Conservation (phyloP, 2,113 vertebrate genomes). For the Micromys minutus region DNA sequence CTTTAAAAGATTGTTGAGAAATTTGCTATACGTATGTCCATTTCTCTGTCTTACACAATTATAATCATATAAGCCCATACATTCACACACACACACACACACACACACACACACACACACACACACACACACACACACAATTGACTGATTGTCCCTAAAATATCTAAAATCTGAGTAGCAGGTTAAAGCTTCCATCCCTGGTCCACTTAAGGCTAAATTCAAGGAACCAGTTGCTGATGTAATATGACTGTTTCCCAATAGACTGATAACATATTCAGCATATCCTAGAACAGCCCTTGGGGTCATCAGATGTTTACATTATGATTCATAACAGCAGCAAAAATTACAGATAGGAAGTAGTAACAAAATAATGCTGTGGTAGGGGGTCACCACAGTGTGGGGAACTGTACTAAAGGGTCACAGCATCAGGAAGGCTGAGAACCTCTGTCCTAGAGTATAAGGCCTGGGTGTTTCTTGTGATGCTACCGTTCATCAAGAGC, state of each 20-base stretch:
- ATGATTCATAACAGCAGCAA: not conserved
- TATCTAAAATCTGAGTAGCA: not conserved
- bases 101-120: no score
- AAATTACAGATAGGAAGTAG: not conserved
- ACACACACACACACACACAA: not conserved
- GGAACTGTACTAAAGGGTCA: not conserved
- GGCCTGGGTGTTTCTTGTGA: not conserved
- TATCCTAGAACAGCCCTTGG: not conserved
- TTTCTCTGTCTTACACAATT: not conserved
- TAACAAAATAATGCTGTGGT: not conserved
- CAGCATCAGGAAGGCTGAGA: not conserved
- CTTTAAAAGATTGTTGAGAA: not conserved
- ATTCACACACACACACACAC: not conserved
- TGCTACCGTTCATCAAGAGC: not conserved
- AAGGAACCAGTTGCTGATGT: conserved; percentile 10
- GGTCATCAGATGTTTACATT: not conserved
- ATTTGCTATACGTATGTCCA: not conserved
- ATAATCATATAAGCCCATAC: not conserved
- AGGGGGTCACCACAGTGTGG: not conserved
- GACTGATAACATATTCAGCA: not conserved
- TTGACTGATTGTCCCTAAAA: not conserved
- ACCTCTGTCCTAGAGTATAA: not conserved
- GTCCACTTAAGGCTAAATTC: conserved; percentile 4
- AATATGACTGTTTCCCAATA: not conserved
- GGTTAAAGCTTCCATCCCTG: not conserved